A percentile compares a stretch with the other conserved stretches of the same genome.
Evolutionary conservation across 1,140 invertebrate species (phyloP).

Genomic region (Apocrypta bakeri): DNA sequence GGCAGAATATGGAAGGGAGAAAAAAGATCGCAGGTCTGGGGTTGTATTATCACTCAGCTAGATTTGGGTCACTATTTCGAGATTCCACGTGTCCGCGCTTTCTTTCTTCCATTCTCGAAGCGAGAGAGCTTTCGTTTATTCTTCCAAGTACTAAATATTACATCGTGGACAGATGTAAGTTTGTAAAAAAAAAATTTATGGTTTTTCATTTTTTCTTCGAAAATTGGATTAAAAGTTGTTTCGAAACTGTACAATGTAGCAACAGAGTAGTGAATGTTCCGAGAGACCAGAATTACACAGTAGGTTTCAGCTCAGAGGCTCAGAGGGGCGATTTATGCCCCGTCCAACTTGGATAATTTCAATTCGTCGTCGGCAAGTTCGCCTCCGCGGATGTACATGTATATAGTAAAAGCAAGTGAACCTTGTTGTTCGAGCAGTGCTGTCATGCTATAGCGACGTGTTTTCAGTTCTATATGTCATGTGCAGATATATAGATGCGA

Average conservation of each 20-base stretch:
- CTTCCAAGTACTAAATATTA: too few relatives aligned
- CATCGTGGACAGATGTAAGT: too few relatives aligned
- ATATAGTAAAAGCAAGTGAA: neutral
- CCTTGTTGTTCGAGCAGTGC: neutral
- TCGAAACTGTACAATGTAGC: neutral
- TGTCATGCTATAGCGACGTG: neutral
- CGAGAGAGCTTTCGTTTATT: too few relatives aligned
- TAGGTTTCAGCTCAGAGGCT: neutral
- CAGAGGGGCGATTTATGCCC: neutral
- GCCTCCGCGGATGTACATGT: neutral
- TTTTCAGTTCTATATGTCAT: neutral
- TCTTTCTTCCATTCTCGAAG: too few relatives aligned
- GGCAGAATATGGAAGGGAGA: neutral
- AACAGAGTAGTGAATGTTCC: neutral
- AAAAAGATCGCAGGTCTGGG: neutral
- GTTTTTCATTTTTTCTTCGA: neutral
- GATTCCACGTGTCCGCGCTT: neutral
- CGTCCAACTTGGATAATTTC: constrained; percentile 24
- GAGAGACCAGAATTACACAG: neutral
- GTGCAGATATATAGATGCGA: neutral
- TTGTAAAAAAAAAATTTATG: too few relatives aligned
- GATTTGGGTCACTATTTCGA: neutral
- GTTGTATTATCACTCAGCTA: neutral
- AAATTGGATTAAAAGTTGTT: neutral
- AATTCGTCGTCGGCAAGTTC: neutral